Evolutionary conservation across 2,888 invertebrate species (phyloP).

Genomic region (Gymnoscelis rufifasciata): DNA sequence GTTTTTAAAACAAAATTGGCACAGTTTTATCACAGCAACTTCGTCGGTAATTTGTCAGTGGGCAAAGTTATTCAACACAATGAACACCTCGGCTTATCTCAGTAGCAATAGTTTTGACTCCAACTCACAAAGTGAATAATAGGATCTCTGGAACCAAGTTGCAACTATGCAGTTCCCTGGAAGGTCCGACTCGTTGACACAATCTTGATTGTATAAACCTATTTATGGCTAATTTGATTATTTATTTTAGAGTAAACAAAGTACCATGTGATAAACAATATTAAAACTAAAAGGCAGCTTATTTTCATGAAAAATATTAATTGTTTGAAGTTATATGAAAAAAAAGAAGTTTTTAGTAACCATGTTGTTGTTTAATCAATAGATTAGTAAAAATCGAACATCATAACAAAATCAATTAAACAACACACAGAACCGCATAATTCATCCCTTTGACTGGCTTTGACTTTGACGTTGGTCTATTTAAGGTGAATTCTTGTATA

Average conservation of each 20-base stretch:
- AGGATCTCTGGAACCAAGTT: slow-evolving; percentile 4
- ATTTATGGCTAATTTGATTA: neutral
- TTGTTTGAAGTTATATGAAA: too few species aligned
- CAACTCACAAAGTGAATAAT: slow-evolving; percentile 19
- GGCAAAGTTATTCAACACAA: slow-evolving; percentile 59
- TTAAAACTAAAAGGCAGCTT: too few species aligned
- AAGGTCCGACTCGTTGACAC: neutral
- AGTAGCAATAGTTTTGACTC: slow-evolving; percentile 49
- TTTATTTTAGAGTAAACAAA: too few species aligned
- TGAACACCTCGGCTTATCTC: slow-evolving; percentile 60
- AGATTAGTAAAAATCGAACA: too few species aligned
- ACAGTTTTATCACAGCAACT: slow-evolving; percentile 23
- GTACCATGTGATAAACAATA: neutral
- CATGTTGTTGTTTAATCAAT: too few species aligned
- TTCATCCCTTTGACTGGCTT: too few species aligned
- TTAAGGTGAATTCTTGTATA: too few species aligned
- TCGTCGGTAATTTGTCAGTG: slow-evolving; percentile 47
- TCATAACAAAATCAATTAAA: too few species aligned
- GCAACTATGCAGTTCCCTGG: neutral
- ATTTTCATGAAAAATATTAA: too few species aligned
- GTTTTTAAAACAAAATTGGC: slow-evolving; percentile 15
- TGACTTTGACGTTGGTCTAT: too few species aligned
- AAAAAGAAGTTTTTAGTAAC: too few species aligned
- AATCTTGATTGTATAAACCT: neutral
- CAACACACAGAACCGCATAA: too few species aligned